phyloP scores from a whole-genome alignment of 2,797 vertebrate species.

The Myotis planiceps region DNA sequence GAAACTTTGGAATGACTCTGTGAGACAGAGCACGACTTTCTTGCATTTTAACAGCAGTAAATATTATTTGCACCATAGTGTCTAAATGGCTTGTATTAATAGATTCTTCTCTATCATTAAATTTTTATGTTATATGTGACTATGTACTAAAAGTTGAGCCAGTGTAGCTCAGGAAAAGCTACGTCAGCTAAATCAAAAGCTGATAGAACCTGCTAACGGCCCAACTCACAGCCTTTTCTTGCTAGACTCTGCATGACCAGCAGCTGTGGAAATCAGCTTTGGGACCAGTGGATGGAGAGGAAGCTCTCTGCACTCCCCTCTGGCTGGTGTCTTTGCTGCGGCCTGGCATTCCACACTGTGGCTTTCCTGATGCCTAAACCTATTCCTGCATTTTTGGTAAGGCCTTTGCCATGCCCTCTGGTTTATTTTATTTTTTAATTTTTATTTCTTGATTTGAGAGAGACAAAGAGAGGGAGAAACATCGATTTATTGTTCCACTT shows the following conservation, averaged over 20 bases:
- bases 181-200: not conserved
- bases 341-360: not conserved
- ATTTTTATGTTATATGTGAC: not conserved
- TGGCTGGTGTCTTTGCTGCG: not conserved
- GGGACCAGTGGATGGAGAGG: not conserved
- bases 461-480: not conserved
- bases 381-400: not conserved
- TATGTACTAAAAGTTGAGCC: not conserved
- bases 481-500: not conserved
- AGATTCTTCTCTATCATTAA: not conserved
- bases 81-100: not conserved
- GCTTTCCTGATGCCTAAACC: not conserved
- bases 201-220: not conserved
- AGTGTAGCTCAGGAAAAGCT: not conserved
- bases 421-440: not conserved
- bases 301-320: not conserved
- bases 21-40: not conserved
- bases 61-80: not conserved
- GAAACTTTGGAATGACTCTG: not conserved
- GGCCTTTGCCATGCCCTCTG: not conserved
- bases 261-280: not conserved
- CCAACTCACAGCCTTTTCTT: not conserved
- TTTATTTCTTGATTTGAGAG: not conserved
- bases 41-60: not conserved
- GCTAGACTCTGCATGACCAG: too few relatives aligned